Conservation (phyloP, 2,797 vertebrate genomes). For the Prionace glauca region DNA sequence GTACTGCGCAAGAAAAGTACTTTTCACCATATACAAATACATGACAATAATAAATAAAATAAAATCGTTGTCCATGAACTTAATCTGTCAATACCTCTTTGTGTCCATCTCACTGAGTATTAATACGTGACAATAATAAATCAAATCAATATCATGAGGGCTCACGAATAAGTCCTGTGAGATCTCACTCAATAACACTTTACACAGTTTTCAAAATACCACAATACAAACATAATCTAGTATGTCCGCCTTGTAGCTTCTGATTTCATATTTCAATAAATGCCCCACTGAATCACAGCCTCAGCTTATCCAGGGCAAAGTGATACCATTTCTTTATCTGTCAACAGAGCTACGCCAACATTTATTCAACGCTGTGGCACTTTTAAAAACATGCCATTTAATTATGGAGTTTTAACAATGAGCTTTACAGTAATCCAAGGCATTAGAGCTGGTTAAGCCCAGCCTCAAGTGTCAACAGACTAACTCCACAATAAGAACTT, state of each 20-base stretch:
- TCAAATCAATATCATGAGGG: too few species aligned
- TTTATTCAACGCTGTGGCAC: not conserved
- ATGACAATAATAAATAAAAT: too few species aligned
- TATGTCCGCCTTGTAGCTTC: not conserved
- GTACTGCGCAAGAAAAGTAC: too few species aligned
- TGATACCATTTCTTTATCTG: not conserved
- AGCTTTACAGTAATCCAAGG: not conserved
- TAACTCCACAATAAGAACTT: not conserved
- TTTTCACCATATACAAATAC: too few species aligned
- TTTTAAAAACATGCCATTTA: not conserved
- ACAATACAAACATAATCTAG: not conserved
- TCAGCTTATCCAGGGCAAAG: not conserved
- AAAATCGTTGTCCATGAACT: too few species aligned
- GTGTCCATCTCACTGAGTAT: too few species aligned
- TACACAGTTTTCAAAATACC: not conserved
- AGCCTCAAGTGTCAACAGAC: not conserved
- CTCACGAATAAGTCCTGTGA: not conserved
- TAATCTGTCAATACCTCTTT: too few species aligned
- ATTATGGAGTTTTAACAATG: not conserved
- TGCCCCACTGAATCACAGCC: not conserved
- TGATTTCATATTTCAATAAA: not conserved
- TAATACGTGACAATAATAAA: too few species aligned
- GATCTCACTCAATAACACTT: not conserved
- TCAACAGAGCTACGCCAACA: not conserved
- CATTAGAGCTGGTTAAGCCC: too few species aligned